These are phyloP conservation scores for Acrobasis consociella DNA, from an alignment of 2,888 invertebrate species.

Conservation along the genomic window DNA sequence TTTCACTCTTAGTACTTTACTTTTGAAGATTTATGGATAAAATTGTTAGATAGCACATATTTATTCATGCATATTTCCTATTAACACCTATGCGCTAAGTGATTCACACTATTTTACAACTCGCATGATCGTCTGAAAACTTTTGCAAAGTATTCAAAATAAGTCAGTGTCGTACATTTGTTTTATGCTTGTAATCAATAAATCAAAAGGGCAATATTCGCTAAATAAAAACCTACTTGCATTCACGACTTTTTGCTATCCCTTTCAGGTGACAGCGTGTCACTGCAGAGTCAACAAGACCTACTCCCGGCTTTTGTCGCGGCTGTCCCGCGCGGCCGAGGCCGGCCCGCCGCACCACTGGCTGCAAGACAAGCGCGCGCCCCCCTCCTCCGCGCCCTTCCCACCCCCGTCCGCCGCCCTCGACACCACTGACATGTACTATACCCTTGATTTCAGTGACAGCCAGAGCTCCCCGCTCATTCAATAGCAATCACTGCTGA, in stretches of 20 bases:
- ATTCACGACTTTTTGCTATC: too few species aligned
- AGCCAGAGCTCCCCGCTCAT: constrained; percentile 89
- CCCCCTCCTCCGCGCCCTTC: constrained; percentile 45
- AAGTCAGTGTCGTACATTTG: background rate
- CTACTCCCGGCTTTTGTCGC: constrained; percentile 85
- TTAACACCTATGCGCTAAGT: background rate
- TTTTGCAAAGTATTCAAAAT: background rate
- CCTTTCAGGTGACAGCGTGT: constrained; percentile 86
- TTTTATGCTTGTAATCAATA: too few species aligned
- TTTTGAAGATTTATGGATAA: too few species aligned
- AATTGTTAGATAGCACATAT: too few species aligned
- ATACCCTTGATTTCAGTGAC: constrained; percentile 90
- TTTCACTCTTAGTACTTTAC: too few species aligned
- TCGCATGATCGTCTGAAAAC: background rate
- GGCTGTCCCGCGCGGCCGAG: constrained; percentile 69
- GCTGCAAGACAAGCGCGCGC: constrained; percentile 82
- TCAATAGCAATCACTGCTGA: constrained; percentile 83
- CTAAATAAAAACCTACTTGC: too few species aligned
- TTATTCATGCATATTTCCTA: too few species aligned
- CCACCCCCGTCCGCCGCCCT: constrained; percentile 74
- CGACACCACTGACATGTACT: constrained; percentile 89
- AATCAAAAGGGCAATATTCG: too few species aligned
- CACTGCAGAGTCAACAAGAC: constrained; percentile 91
- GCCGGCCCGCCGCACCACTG: constrained; percentile 78
- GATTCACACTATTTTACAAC: background rate